Percentiles rank a stretch among this genome's conserved stretches.
Evolutionary conservation across 2,888 invertebrate genomes (phyloP).

Genomic region (Lithophane leautieri): DNA sequence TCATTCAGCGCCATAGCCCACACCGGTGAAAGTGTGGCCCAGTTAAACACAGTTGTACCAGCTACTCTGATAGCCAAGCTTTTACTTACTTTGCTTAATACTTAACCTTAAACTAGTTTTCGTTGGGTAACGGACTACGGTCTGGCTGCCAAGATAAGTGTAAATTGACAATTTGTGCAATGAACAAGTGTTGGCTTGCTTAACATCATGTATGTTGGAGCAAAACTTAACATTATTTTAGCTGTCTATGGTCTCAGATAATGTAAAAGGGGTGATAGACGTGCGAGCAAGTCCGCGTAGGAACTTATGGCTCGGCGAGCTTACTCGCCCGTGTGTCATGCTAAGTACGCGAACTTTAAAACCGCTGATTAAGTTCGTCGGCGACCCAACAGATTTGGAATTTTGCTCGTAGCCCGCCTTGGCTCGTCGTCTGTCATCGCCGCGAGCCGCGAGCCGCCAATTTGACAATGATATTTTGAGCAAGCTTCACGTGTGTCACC

Average conservation of each 20-base stretch:
- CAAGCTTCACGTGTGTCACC: too few relatives aligned
- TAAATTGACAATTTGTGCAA: conserved; percentile 36
- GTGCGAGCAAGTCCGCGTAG: too few relatives aligned
- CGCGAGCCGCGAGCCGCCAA: too few relatives aligned
- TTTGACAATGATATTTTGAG: too few relatives aligned
- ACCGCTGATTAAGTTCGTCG: too few relatives aligned
- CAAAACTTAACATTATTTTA: conserved; percentile 4
- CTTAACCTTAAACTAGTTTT: conserved; percentile 57
- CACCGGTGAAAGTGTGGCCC: conserved; percentile 65
- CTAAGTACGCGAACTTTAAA: too few relatives aligned
- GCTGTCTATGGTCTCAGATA: background rate
- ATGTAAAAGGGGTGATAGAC: too few relatives aligned
- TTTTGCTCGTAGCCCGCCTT: too few relatives aligned
- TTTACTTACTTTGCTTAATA: conserved; percentile 57
- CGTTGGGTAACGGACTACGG: conserved; percentile 39
- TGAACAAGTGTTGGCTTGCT: conserved; percentile 29
- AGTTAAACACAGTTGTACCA: conserved; percentile 45
- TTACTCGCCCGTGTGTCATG: too few relatives aligned
- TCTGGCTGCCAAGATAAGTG: conserved; percentile 24
- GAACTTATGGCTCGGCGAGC: too few relatives aligned
- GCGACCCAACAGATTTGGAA: too few relatives aligned
- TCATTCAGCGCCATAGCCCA: conserved; percentile 61
- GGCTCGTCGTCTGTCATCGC: too few relatives aligned
- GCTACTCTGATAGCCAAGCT: conserved; percentile 34
- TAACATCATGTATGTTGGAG: conserved; percentile 8